Evolutionary conservation across 2,888 invertebrate species (phyloP), one percentile per base, ranked within the genome.

Genomic region (Amphipyra tragopoginis): DNA sequence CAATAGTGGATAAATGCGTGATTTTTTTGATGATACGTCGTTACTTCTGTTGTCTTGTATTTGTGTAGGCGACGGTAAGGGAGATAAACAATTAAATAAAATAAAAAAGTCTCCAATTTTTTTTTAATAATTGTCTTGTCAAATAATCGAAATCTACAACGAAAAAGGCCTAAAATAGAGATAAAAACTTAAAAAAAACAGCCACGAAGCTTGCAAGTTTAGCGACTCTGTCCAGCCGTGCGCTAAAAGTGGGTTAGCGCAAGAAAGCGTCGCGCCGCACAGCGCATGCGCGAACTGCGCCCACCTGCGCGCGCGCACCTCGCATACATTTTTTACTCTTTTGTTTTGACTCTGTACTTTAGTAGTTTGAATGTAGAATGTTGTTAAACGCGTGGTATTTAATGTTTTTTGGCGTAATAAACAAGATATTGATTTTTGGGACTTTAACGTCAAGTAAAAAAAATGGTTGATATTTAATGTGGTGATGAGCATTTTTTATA

Each of bases 191-290:
- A 42, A 42, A 51, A 44, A 55, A 36, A 43, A 42, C 2, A 10
- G 13, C 26, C 6, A 50, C 33, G 36, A 74, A 74, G 69, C 67
- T 51, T 54, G 43, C 59, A 63, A 49, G 47, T 54, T 62, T 63
- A 47, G 42, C 82, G 63, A 69, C 88, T 91, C 89, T 68, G 84
- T 51, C 26, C 55, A 65, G 55, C 62, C 84, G 85, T 90, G 65
- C 84, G 74, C 77, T 74, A 76, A 69, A 92, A 89, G 89, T 93
- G 82, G 92, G 93, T 92, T 92, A 92, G 84, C 85, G 77, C 84
- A 91, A 92, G 93, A 93, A 92, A 93, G 93, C 91, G 89, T 80
- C 86, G 79, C 79, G 77, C 75, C 59, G 53, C 67, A 65, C 71
- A 65, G 73, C 65, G 75, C 75, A 77, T 74, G 67, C 82, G 76